A percentile compares a stretch with the other conserved stretches of the same genome.
phyloP scores from a whole-genome alignment of 2,113 vertebrate genomes.

The Oryzias celebensis region DNA sequence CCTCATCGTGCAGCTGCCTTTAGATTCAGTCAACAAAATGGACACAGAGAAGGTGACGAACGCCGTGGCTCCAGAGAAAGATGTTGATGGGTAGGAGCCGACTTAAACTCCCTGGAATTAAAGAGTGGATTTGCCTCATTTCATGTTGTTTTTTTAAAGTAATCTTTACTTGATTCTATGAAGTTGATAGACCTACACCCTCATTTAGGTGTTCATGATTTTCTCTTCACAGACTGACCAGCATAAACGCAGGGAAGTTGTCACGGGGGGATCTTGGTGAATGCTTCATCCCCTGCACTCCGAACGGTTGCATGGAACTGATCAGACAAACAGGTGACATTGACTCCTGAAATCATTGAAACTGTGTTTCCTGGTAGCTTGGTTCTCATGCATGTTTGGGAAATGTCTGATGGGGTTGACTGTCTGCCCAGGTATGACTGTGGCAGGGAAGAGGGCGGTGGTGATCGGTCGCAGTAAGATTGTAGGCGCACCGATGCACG shows the following conservation, averaged over 20 bases:
- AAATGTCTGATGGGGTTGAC: not conserved
- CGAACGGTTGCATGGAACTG: slow-evolving; percentile 96
- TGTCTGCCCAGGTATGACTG: slow-evolving; percentile 80
- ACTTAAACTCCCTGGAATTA: not conserved
- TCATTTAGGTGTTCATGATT: slow-evolving; percentile 4
- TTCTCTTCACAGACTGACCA: slow-evolving; percentile 83
- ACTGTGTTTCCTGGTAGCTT: not conserved
- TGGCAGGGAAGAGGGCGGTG: slow-evolving; percentile 89
- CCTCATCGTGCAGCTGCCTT: slow-evolving; percentile 92
- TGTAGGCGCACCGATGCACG: slow-evolving; percentile 95
- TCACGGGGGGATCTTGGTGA: slow-evolving; percentile 90
- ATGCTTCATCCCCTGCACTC: slow-evolving; percentile 96
- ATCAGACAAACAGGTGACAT: slow-evolving; percentile 88
- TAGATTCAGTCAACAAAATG: slow-evolving; percentile 89
- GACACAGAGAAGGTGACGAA: slow-evolving; percentile 90
- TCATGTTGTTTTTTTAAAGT: too few relatives aligned
- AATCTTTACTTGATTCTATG: not conserved
- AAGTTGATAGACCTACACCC: not conserved
- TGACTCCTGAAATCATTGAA: not conserved
- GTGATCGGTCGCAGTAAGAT: slow-evolving; percentile 97
- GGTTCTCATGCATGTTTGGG: not conserved
- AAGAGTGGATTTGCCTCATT: too few relatives aligned
- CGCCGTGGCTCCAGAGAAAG: slow-evolving; percentile 88
- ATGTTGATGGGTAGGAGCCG: slow-evolving; percentile 92
- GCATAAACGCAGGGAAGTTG: slow-evolving; percentile 92